Evolutionary conservation across 2,797 vertebrate species (phyloP).

Genomic region (Passerculus sandwichensis): DNA sequence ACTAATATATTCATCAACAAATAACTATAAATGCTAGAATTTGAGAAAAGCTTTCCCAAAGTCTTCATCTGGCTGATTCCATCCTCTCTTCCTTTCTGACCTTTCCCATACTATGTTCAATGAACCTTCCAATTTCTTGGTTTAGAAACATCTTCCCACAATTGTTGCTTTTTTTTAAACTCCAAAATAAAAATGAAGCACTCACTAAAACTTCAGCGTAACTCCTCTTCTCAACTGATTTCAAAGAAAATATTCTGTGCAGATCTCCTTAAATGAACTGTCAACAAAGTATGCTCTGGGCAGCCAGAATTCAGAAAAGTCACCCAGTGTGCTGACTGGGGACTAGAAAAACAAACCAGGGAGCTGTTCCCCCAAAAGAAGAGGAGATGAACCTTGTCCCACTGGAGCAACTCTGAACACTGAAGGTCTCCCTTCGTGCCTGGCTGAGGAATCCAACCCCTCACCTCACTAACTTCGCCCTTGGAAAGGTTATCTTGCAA

Average conservation of each 20-base stretch:
- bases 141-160: constrained; percentile 45
- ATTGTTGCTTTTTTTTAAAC: background rate
- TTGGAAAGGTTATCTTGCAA: constrained; percentile 73
- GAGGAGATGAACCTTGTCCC: background rate
- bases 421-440: constrained; percentile 31
- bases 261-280: constrained; percentile 64
- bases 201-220: constrained; percentile 23
- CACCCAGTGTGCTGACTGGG: constrained; percentile 1
- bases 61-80: background rate
- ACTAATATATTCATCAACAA: background rate
- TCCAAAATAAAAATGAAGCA: constrained; percentile 32
- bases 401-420: background rate
- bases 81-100: constrained; percentile 24
- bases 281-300: constrained; percentile 11
- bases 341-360: constrained; percentile 50
- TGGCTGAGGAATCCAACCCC: constrained; percentile 62
- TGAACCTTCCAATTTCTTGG: constrained; percentile 35
- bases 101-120: constrained; percentile 34
- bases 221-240: constrained; percentile 44
- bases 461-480: constrained; percentile 56
- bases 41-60: background rate
- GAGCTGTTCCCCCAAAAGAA: constrained; percentile 16
- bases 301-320: constrained; percentile 31
- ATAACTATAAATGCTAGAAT: background rate
- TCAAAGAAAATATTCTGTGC: constrained; percentile 53